Conservation (phyloP, 2,797 vertebrate genomes). For the Furcifer pardalis region DNA sequence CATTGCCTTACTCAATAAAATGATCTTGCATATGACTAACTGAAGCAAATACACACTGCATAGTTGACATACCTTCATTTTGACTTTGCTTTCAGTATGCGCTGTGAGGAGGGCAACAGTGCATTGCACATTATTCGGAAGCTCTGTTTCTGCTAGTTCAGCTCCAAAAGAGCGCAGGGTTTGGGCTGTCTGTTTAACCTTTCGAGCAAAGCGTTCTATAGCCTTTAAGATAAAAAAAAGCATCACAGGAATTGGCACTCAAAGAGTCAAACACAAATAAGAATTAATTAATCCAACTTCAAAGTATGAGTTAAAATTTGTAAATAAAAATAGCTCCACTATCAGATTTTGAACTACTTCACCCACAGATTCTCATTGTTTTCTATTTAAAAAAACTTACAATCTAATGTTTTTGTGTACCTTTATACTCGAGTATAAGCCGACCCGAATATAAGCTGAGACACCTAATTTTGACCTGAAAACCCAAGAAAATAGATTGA, state of each 20-base stretch:
- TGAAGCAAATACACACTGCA: not conserved
- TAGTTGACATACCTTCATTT: slow-evolving; percentile 85
- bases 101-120: slow-evolving; percentile 84
- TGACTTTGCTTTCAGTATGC: slow-evolving; percentile 87
- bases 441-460: no score
- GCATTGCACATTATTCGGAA: slow-evolving; percentile 91
- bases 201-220: slow-evolving; percentile 91
- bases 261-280: slow-evolving; percentile 9
- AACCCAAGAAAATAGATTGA: no score
- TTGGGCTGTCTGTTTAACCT: slow-evolving; percentile 96
- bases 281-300: slow-evolving; percentile 32
- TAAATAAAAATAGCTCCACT: slow-evolving; percentile 50
- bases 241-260: slow-evolving; percentile 12
- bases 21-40: not conserved
- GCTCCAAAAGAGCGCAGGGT: slow-evolving; percentile 92
- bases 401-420: not conserved
- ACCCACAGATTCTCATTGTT: slow-evolving; percentile 44
- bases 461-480: no score
- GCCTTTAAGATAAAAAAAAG: slow-evolving; percentile 70
- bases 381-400: slow-evolving; percentile 31
- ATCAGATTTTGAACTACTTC: slow-evolving; percentile 48
- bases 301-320: slow-evolving; percentile 26
- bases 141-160: slow-evolving; percentile 94
- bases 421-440: no score
- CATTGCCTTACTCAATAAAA: not conserved